A percentile compares a stretch with the other conserved stretches of the same genome.
Evolutionary conservation across 2,113 vertebrate genomes (phyloP).

Genomic region (Oenanthe melanoleuca): DNA sequence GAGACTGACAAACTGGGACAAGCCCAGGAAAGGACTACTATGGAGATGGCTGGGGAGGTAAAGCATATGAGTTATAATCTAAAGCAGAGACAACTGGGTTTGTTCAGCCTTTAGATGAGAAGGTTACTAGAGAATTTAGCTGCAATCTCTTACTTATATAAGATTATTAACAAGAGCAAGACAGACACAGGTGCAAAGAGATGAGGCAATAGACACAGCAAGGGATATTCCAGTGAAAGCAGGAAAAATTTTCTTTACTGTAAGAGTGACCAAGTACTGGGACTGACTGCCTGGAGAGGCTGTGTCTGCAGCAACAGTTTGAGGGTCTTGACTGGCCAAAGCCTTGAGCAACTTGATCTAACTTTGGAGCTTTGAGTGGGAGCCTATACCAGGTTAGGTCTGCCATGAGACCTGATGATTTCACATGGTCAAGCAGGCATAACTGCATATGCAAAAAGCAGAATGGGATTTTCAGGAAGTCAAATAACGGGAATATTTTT

Average conservation of each 20-base stretch:
- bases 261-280: not conserved
- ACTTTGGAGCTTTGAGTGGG: not conserved
- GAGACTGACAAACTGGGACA: not conserved
- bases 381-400: not conserved
- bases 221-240: not conserved
- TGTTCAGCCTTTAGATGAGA: not conserved
- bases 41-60: not conserved
- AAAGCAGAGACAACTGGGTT: not conserved
- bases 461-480: not conserved
- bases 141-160: not conserved
- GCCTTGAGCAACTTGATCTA: not conserved
- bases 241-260: not conserved
- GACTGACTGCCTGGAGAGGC: not conserved
- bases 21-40: not conserved
- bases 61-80: not conserved
- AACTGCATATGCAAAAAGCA: not conserved
- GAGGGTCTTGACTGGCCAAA: not conserved
- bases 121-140: not conserved
- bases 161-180: not conserved
- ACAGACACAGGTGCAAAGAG: not conserved
- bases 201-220: not conserved
- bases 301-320: not conserved
- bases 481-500: not conserved
- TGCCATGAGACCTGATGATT: not conserved
- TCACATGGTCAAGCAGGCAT: not conserved